A percentile compares a stretch with the other conserved stretches of the same genome.
Evolutionary conservation across 1,140 invertebrate species (phyloP).

Genomic region (Papilio xuthus): DNA sequence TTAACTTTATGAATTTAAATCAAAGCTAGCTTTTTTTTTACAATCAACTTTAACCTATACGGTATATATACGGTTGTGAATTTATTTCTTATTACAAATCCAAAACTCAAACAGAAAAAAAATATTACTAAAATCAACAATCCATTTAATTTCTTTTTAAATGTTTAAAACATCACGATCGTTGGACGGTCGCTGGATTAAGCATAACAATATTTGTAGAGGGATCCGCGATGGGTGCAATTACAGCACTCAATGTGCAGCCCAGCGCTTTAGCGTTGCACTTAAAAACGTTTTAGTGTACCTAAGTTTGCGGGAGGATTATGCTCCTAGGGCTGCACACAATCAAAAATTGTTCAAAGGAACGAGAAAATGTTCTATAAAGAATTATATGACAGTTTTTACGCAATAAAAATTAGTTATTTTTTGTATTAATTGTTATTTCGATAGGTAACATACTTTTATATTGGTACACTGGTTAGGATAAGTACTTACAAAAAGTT

Average conservation of each 20-base stretch:
- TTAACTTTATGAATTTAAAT: too few species aligned
- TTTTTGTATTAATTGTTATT: not conserved
- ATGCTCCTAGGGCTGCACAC: conserved; percentile 20
- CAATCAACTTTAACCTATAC: too few species aligned
- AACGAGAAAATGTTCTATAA: not conserved
- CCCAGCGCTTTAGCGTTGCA: conserved; percentile 37
- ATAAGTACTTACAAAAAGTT: too few species aligned
- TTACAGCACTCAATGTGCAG: conserved; percentile 36
- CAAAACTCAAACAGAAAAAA: not conserved
- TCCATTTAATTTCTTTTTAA: not conserved
- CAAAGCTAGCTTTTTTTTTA: too few species aligned
- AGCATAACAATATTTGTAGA: conserved; percentile 39
- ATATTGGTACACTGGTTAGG: too few species aligned
- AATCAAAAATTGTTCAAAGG: conserved; percentile 38
- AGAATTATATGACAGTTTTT: not conserved
- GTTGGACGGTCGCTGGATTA: conserved; percentile 28
- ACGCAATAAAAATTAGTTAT: not conserved
- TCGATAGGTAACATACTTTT: too few species aligned
- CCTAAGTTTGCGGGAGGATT: conserved; percentile 33
- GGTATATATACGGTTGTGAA: too few species aligned
- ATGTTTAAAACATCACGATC: conserved; percentile 16
- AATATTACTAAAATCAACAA: not conserved
- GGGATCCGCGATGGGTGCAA: conserved; percentile 35
- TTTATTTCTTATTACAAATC: not conserved
- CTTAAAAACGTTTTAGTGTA: conserved; percentile 44